Conservation (phyloP, 2,888 invertebrate genomes). For the Dorcus parallelipipedus region DNA sequence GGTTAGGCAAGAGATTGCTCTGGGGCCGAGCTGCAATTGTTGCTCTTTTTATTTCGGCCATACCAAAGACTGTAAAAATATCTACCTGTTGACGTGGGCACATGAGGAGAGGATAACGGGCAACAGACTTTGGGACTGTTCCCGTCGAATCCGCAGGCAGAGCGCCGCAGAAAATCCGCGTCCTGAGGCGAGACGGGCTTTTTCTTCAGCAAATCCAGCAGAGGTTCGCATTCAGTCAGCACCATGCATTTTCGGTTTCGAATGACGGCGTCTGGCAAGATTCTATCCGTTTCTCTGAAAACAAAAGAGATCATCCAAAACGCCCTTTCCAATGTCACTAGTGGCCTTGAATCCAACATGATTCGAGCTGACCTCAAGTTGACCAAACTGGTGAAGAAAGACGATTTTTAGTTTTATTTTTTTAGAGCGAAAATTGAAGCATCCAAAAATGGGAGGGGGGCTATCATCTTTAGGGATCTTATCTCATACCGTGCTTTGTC, state of each 20-base stretch:
- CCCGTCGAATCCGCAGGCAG: constrained; percentile 66
- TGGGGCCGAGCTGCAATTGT: background rate
- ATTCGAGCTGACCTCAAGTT: too few species aligned
- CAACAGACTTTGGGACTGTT: constrained; percentile 59
- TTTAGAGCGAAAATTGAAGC: too few species aligned
- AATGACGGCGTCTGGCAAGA: constrained; percentile 42
- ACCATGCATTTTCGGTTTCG: constrained; percentile 48
- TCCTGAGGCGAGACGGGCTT: constrained; percentile 45
- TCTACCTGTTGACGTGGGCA: background rate
- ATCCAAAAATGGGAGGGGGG: too few species aligned
- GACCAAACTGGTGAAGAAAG: too few species aligned
- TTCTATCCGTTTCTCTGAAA: too few species aligned
- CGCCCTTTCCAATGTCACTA: too few species aligned
- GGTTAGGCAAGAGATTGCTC: constrained; percentile 33
- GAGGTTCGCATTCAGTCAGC: constrained; percentile 47
- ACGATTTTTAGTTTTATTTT: too few species aligned
- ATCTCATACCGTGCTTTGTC: too few species aligned
- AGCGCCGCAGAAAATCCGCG: constrained; percentile 54
- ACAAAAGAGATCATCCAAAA: too few species aligned
- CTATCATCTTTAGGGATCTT: too few species aligned
- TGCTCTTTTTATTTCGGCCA: background rate
- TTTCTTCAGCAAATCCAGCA: constrained; percentile 47
- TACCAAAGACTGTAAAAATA: background rate
- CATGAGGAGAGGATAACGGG: constrained; percentile 17
- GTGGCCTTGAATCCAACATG: too few species aligned